Evolutionary conservation across 1,140 invertebrate genomes (phyloP), one percentile per base, ranked within the genome.

Genomic region (Aphelenchoides fujianensis): DNA sequence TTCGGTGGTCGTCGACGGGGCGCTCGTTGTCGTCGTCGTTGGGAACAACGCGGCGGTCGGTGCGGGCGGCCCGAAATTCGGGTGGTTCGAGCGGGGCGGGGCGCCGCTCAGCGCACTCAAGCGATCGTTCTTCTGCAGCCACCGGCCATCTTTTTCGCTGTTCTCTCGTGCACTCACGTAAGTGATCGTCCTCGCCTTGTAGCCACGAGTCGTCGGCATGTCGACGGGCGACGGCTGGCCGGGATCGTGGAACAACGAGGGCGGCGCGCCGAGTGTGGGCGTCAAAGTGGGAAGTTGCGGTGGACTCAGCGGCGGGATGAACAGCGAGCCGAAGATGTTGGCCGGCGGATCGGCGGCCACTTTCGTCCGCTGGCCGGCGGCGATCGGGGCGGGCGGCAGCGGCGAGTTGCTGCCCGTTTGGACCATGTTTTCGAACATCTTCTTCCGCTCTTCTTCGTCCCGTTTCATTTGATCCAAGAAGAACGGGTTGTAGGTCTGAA

Each of bases 401-500:
- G 66, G 30, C 7, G 1, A 31, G 37, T 67, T 68, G 16, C 52
- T 48, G 2, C 7, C 28, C 31, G 53, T 68, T 68, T 68, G 53
- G 52, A 68, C 55, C n/a, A 64, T n/a, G 52, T 52, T 72, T 66
- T 74, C 55, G 30, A 74, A 74, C 53, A 74, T 61, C 55, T 66
- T 72, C 3, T 30, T 75, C 53, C 54, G 27, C 64, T 62, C 28
- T 37, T 55, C 28, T 16, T 79, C 75, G 36, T 76, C 76, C 27
- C 35, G 31, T 37, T 67, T 35, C 41, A 75, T 48, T 69, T 78
- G 75, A 7, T 76, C 77, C 34, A 75, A 16, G 30, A 78, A 78
- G 7, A 75, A 19, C 1, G 75, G 75, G 48, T 76, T 76, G 71
- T 76, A 76, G 7, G 74, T 71, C 63, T 76, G 41, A 9, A 72